These are phyloP conservation scores for Drosophila cognata DNA, from an alignment of 2,888 invertebrate genomes.

Conservation along the genomic window DNA sequence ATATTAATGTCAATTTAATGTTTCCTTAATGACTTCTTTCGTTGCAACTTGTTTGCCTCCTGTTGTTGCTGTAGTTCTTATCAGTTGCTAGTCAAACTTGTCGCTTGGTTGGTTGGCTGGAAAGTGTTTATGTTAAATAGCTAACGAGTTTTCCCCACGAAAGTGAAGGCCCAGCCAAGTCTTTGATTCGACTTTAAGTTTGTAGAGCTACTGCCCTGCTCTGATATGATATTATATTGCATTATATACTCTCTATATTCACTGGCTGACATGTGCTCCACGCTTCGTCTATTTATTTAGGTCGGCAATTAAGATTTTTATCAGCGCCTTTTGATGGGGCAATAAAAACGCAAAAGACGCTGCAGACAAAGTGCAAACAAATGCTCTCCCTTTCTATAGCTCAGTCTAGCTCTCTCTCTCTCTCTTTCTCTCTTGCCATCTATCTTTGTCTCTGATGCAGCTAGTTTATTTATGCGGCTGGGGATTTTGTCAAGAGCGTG, in stretches of 20 bases:
- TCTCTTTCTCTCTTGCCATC: not conserved
- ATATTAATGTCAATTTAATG: slow-evolving; percentile 84
- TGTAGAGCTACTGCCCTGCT: slow-evolving; percentile 29
- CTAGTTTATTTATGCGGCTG: slow-evolving; percentile 67
- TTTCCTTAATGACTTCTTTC: slow-evolving; percentile 82
- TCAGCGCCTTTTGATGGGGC: slow-evolving; percentile 79
- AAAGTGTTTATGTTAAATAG: slow-evolving; percentile 81
- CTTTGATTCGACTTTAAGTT: slow-evolving; percentile 19
- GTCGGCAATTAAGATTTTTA: slow-evolving; percentile 82
- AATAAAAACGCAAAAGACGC: slow-evolving; percentile 71
- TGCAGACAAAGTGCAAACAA: slow-evolving; percentile 65
- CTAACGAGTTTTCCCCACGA: slow-evolving; percentile 74
- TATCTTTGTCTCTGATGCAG: slow-evolving; percentile 12
- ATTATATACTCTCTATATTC: slow-evolving; percentile 10
- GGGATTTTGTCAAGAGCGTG: slow-evolving; percentile 63
- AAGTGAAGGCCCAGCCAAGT: slow-evolving; percentile 38
- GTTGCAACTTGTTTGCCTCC: slow-evolving; percentile 62
- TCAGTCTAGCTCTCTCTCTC: slow-evolving; percentile 3
- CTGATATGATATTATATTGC: slow-evolving; percentile 15
- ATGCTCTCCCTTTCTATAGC: slow-evolving; percentile 22
- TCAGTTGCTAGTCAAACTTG: slow-evolving; percentile 77
- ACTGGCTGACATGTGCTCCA: slow-evolving; percentile 46
- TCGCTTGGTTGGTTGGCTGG: slow-evolving; percentile 61
- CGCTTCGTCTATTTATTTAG: slow-evolving; percentile 79
- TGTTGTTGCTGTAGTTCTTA: slow-evolving; percentile 56